phyloP scores from a whole-genome alignment of 2,113 vertebrate species.

The Upupa epops region DNA sequence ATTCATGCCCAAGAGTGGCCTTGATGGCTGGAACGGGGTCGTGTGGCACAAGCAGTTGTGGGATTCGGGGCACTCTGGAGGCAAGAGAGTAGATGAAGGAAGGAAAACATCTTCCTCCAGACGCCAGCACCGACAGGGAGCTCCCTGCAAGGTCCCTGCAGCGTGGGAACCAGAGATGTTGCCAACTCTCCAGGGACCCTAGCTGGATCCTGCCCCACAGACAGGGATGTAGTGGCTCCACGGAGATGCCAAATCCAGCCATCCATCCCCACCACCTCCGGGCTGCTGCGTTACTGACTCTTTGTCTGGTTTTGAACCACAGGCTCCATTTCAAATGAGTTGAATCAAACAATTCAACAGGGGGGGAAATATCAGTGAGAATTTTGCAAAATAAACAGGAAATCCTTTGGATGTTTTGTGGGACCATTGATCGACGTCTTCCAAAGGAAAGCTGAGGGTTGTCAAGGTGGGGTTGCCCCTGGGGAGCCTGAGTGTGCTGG shows the following conservation, averaged over 20 bases:
- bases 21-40: accelerated
- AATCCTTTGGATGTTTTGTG: constrained; percentile 44
- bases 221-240: background rate
- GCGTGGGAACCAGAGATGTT: background rate
- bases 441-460: constrained; percentile 3
- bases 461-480: constrained; percentile 39
- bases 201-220: background rate
- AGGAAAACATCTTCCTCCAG: background rate
- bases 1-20: background rate
- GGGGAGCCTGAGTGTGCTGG: background rate
- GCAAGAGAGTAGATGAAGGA: background rate
- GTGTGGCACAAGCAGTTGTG: background rate
- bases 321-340: constrained; percentile 28
- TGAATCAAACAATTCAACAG: background rate
- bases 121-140: accelerated
- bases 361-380: background rate
- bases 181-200: background rate
- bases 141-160: background rate
- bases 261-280: background rate
- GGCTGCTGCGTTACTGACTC: background rate
- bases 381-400: constrained; percentile 61
- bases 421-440: constrained; percentile 36
- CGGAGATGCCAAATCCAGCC: background rate
- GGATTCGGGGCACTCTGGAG: background rate
- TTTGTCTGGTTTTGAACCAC: constrained; percentile 7